phyloP scores from a whole-genome alignment of 2,888 invertebrate species.

The Apamea monoglypha region DNA sequence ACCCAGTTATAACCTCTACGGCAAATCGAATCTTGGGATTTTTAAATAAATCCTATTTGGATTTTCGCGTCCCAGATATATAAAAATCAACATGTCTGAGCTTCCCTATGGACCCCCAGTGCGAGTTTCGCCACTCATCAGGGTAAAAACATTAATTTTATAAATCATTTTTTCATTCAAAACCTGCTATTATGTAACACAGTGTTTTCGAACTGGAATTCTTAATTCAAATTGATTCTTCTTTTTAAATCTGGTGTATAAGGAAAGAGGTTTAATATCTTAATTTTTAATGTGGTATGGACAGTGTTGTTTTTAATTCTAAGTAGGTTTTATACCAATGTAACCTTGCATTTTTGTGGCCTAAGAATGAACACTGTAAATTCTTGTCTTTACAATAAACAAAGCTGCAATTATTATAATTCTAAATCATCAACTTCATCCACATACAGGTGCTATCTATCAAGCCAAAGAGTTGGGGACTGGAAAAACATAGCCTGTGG shows the following conservation, averaged over 20 bases:
- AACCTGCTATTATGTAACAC: constrained; percentile 80
- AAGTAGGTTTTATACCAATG: neutral
- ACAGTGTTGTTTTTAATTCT: neutral
- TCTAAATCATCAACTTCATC: neutral
- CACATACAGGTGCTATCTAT: neutral
- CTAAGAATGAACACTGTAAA: neutral
- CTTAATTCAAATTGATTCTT: constrained; percentile 53
- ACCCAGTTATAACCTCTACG: constrained; percentile 72
- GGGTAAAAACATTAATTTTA: constrained; percentile 89
- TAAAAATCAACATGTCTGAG: constrained; percentile 81
- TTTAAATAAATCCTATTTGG: constrained; percentile 77
- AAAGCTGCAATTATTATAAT: neutral
- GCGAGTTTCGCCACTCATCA: constrained; percentile 95
- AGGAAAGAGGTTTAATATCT: constrained; percentile 5
- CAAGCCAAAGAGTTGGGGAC: neutral
- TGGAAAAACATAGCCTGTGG: neutral
- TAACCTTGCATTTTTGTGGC: constrained; percentile 35
- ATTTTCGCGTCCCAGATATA: constrained; percentile 69
- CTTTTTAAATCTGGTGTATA: constrained; percentile 1
- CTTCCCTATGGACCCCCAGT: constrained; percentile 92
- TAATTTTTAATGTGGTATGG: neutral
- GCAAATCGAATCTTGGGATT: constrained; percentile 70
- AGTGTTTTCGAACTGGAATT: constrained; percentile 73
- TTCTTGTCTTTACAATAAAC: no score
- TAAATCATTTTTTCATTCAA: constrained; percentile 44